phyloP scores from a whole-genome alignment of 37 sponge, comb jelly and placozoan genomes.

The Oopsacas minuta region DNA sequence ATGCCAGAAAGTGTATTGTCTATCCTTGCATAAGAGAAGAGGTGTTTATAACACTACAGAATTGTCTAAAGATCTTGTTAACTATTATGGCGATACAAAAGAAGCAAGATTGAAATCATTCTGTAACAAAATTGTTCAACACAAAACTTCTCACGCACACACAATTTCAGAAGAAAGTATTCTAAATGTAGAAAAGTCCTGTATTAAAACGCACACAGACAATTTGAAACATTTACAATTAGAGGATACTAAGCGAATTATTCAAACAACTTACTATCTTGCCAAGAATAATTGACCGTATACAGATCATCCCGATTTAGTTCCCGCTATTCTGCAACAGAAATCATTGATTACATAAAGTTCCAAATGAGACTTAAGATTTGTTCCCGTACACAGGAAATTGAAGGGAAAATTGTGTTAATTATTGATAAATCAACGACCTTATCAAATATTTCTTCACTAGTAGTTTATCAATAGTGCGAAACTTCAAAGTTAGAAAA shows the following conservation, averaged over 20 bases:
- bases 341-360: neutral
- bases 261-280: no score
- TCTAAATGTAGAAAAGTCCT: neutral
- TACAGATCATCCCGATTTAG: neutral
- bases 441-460: neutral
- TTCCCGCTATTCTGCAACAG: neutral
- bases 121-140: neutral
- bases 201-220: neutral
- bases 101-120: neutral
- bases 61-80: neutral
- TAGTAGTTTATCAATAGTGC: neutral
- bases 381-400: neutral
- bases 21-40: neutral
- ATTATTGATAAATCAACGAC: neutral
- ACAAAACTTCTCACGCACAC: neutral
- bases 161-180: neutral
- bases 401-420: neutral
- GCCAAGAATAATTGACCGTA: no score
- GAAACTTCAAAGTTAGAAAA: neutral
- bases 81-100: neutral
- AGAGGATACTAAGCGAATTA: no score
- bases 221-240: neutral
- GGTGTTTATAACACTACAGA: neutral
- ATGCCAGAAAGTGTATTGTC: neutral
- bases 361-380: neutral